Evolutionary conservation across 2,888 invertebrate genomes (phyloP).

Genomic region (Hirtodrosophila confusa): DNA sequence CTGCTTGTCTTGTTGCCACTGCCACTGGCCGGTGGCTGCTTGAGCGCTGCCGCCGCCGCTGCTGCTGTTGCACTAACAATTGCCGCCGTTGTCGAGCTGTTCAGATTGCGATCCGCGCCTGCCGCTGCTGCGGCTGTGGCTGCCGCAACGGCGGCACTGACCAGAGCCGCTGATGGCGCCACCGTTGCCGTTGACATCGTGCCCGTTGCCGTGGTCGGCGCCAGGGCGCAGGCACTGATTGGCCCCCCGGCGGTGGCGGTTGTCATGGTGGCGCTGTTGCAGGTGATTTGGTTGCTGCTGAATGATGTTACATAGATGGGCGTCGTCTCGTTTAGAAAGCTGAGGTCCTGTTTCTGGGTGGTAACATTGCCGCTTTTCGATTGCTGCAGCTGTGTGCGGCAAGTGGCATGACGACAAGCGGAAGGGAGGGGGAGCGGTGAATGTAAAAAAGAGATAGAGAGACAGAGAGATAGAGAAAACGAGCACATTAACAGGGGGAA

Average conservation of each 20-base stretch:
- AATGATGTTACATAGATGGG: conserved; percentile 93
- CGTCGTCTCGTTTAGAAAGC: conserved; percentile 92
- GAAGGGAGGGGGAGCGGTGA: neutral
- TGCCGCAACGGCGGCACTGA: conserved; percentile 62
- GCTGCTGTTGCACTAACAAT: conserved; percentile 51
- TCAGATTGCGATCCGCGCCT: conserved; percentile 56
- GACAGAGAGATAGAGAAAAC: neutral
- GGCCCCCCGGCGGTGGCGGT: conserved; percentile 82
- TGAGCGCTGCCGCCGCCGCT: conserved; percentile 50
- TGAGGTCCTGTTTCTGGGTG: conserved; percentile 86
- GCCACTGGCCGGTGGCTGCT: conserved; percentile 87
- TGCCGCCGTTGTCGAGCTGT: conserved; percentile 62
- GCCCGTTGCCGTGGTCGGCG: conserved; percentile 50
- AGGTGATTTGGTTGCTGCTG: conserved; percentile 85
- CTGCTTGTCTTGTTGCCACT: conserved; percentile 93
- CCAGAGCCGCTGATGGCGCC: conserved; percentile 51
- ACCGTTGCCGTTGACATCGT: conserved; percentile 48
- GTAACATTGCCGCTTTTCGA: conserved; percentile 84
- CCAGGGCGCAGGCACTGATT: conserved; percentile 75
- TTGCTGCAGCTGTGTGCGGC: conserved; percentile 73
- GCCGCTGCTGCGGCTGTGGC: conserved; percentile 55
- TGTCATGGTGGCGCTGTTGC: conserved; percentile 85
- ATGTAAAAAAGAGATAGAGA: neutral
- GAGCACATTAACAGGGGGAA: neutral
- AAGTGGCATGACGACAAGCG: neutral